Evolutionary conservation across 2,113 vertebrate genomes (phyloP).

Genomic region (Onychorhynchus coronatus): DNA sequence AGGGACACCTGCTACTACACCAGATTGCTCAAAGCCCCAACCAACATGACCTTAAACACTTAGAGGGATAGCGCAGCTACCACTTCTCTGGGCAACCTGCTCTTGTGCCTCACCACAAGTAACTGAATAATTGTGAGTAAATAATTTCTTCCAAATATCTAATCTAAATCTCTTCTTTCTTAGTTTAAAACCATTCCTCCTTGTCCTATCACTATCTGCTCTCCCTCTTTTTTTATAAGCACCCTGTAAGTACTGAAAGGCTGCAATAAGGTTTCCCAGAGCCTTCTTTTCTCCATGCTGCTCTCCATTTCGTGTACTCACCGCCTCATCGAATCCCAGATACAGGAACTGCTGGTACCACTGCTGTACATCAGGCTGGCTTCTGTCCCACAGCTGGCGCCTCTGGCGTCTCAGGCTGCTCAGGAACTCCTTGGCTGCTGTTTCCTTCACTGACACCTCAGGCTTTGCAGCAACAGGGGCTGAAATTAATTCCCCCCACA

Average conservation of each 20-base stretch:
- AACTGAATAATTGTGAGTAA: not conserved
- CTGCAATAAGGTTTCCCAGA: not conserved
- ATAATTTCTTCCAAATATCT: not conserved
- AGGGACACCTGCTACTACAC: not conserved
- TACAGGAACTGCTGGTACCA: constrained; percentile 96
- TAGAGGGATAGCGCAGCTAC: not conserved
- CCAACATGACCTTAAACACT: not conserved
- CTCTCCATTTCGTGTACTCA: constrained; percentile 47
- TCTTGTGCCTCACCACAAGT: not conserved
- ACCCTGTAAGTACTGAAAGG: not conserved
- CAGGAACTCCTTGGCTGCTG: constrained; percentile 86
- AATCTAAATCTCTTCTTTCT: not conserved
- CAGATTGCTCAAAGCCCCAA: not conserved
- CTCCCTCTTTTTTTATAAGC: not conserved
- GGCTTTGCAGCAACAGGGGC: constrained; percentile 55
- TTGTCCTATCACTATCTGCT: not conserved
- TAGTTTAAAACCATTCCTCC: not conserved
- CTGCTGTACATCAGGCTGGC: constrained; percentile 88
- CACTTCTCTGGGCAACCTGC: not conserved
- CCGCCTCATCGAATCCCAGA: constrained; percentile 91
- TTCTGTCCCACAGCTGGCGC: constrained; percentile 91
- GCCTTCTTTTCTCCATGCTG: not conserved
- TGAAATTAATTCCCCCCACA: constrained; percentile 48
- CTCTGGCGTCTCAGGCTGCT: constrained; percentile 78
- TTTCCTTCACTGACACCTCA: constrained; percentile 70